A percentile compares a stretch with the other conserved stretches of the same genome.
Evolutionary conservation across 2,113 vertebrate genomes (phyloP).

Genomic region (Phrynosoma blainvillii): DNA sequence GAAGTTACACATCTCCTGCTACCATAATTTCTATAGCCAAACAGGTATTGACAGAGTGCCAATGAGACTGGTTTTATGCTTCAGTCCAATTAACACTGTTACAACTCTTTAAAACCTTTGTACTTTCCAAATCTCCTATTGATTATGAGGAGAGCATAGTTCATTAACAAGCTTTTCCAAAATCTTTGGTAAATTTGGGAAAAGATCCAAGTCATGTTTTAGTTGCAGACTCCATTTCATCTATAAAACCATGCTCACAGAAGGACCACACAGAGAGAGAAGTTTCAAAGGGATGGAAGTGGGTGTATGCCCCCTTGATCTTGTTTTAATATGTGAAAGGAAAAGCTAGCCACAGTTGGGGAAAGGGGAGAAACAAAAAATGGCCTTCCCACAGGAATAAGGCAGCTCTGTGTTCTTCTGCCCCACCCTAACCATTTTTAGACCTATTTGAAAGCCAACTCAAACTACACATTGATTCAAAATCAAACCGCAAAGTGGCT

Average conservation of each 20-base stretch:
- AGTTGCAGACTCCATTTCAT: slow-evolving; percentile 12
- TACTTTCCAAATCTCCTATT: neutral
- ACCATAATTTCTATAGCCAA: neutral
- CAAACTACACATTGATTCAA: slow-evolving; percentile 61
- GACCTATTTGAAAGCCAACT: slow-evolving; percentile 62
- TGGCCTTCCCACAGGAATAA: slow-evolving; percentile 52
- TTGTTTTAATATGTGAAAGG: slow-evolving; percentile 56
- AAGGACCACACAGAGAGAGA: slow-evolving; percentile 30
- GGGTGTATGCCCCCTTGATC: slow-evolving; percentile 46
- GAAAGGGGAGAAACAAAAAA: slow-evolving; percentile 48
- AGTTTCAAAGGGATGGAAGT: slow-evolving; percentile 32
- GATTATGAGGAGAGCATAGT: neutral
- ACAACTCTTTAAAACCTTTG: neutral
- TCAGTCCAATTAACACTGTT: neutral
- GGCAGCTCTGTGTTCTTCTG: slow-evolving; percentile 57
- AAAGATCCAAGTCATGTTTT: slow-evolving; percentile 7
- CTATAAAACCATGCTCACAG: neutral
- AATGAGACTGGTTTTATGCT: neutral
- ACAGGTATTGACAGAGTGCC: neutral
- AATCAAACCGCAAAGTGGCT: slow-evolving; percentile 52
- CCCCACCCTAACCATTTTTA: slow-evolving; percentile 42
- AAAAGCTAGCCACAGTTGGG: slow-evolving; percentile 53
- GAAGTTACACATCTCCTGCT: neutral
- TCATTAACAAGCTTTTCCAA: slow-evolving; percentile 1
- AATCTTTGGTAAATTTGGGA: slow-evolving; percentile 15